Conservation (phyloP, 2,888 invertebrate species). For the Drosophila kambysellisi region DNA sequence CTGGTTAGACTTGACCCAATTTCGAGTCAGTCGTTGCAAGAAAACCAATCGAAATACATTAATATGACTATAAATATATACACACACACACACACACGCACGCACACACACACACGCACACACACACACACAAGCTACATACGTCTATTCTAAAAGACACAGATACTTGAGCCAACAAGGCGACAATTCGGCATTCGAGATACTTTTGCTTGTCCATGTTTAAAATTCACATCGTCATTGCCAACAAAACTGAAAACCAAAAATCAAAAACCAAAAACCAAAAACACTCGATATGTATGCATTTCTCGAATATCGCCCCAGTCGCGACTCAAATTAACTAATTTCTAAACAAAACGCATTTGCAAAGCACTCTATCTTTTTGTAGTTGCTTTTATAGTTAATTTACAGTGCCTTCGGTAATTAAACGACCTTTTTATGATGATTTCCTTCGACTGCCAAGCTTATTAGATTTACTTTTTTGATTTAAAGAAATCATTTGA, state of each 20-base stretch:
- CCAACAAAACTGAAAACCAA: constrained; percentile 1
- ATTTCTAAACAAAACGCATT: constrained; percentile 65
- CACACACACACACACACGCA: not conserved
- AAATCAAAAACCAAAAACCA: too few species aligned
- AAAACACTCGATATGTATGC: constrained; percentile 60
- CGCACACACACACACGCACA: not conserved
- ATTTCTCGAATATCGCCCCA: constrained; percentile 31
- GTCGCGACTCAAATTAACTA: constrained; percentile 37
- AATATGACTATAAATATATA: constrained; percentile 10
- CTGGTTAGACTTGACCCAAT: constrained; percentile 76
- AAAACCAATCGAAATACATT: constrained; percentile 36
- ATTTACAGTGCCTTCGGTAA: constrained; percentile 13
- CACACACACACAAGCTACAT: not conserved
- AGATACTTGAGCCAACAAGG: constrained; percentile 6
- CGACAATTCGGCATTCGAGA: constrained; percentile 27
- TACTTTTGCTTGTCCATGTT: constrained; percentile 26
- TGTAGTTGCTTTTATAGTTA: not conserved
- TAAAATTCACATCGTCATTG: constrained; percentile 67
- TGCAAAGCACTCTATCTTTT: constrained; percentile 1
- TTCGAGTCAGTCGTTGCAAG: constrained; percentile 39
- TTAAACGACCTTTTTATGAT: constrained; percentile 7
- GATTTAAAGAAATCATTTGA: not conserved
- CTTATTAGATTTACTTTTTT: not conserved
- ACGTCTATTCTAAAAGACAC: not conserved
- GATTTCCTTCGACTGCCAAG: not conserved